phyloP scores from a whole-genome alignment of 2,113 vertebrate species.

The Megaceryle maxima region DNA sequence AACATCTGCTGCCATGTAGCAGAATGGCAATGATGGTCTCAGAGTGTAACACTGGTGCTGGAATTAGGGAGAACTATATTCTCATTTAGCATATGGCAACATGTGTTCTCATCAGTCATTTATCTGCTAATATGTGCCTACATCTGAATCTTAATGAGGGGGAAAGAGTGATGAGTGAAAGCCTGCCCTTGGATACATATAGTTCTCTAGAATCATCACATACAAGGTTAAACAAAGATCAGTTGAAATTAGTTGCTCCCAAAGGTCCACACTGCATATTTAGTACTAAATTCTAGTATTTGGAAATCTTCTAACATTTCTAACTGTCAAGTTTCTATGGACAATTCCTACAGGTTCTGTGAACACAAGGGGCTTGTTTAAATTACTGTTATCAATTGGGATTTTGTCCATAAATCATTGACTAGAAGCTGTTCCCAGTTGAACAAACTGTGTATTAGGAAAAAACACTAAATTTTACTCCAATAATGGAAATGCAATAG shows the following conservation, averaged over 20 bases:
- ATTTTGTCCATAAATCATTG: neutral
- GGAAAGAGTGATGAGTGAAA: neutral
- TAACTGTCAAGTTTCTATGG: neutral
- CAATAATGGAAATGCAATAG: constrained; percentile 8
- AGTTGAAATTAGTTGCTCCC: neutral
- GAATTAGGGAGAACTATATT: neutral
- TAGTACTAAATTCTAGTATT: neutral
- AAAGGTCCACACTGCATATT: neutral
- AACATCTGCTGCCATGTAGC: constrained; percentile 26
- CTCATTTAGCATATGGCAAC: neutral
- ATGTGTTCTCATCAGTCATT: constrained; percentile 33
- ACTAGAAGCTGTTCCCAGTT: neutral
- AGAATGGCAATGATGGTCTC: neutral
- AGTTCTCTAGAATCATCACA: neutral
- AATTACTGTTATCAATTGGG: neutral
- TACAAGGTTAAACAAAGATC: constrained; percentile 8
- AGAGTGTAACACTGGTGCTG: neutral
- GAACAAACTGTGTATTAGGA: neutral
- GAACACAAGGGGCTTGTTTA: neutral
- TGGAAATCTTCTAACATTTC: neutral
- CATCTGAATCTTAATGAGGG: neutral
- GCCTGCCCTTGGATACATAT: neutral
- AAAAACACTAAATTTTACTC: neutral
- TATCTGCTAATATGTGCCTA: neutral
- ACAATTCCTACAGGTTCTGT: neutral